Percentiles rank a stretch among this genome's conserved stretches.
Conservation (phyloP, 2,113 vertebrate species). For the Ptilonorhynchus violaceus region DNA sequence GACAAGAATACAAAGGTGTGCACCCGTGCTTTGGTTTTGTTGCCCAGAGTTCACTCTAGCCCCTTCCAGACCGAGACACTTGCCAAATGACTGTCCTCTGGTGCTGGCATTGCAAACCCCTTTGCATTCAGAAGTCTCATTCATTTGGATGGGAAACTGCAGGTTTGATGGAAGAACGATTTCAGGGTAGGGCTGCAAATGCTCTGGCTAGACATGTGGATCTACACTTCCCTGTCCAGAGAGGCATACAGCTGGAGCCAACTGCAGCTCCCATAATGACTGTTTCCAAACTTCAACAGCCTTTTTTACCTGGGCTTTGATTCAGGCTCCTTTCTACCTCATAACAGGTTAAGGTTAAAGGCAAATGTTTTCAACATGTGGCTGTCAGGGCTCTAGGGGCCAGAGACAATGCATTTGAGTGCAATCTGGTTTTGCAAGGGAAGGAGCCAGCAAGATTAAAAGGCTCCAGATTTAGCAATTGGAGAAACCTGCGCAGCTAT, state of each 20-base stretch:
- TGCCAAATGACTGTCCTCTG: neutral
- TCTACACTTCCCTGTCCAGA: neutral
- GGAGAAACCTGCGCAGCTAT: constrained; percentile 8
- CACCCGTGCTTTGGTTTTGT: fast-evolving
- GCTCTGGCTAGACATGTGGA: neutral
- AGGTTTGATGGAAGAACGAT: neutral
- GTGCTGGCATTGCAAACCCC: neutral
- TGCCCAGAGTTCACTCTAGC: neutral
- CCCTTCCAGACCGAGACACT: neutral
- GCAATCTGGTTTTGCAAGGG: neutral
- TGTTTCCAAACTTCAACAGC: neutral
- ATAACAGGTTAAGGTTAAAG: neutral
- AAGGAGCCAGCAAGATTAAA: neutral
- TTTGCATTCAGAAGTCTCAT: neutral
- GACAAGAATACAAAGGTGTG: neutral
- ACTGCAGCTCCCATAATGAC: neutral
- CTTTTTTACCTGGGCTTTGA: neutral
- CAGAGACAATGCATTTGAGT: neutral
- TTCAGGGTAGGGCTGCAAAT: neutral
- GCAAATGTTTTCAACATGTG: neutral
- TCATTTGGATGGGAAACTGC: neutral
- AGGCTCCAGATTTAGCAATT: neutral
- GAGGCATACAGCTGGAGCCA: neutral
- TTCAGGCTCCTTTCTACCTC: neutral
- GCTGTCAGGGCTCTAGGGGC: neutral